Evolutionary conservation across 2,797 vertebrate genomes (phyloP), one percentile per base, ranked within the genome.

Genomic region (Coccyzus lansbergi): DNA sequence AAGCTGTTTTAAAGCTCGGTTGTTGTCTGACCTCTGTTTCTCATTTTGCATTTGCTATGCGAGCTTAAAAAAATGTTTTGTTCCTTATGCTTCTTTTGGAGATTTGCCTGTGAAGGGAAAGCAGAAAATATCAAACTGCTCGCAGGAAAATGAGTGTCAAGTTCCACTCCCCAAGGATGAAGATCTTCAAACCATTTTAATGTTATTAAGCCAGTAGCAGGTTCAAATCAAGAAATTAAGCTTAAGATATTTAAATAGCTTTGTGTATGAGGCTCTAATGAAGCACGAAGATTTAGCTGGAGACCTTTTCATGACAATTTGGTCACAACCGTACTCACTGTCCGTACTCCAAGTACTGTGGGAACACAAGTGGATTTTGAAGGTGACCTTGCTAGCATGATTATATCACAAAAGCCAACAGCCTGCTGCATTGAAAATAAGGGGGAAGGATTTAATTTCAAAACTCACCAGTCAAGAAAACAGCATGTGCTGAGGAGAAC

Each of bases 11-110:
- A 84, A 83, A 87, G 84, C 62, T 46, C 13, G 29, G 34, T 83
- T 68, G 16, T 49, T 71, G 25, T 58, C 64, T 21, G 46, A 84
- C n/a, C 58, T 88, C 92, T 81, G 79, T 52, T 91, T 93, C 82
- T 88, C 55, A 78, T 95, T 93, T 83, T 83, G 49, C 16, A 75
- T 92, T 87, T 78, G 68, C 79, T 88, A 18, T 22, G 65, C 86
- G 74, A 92, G 64, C 19, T 44, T 34, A 36, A 48, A 84, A 93
- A 84, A 89, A 76, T 51, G 55, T 78, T 94, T 91, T 71, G 44
- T 26, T 93, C 69, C 72, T 78, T 81, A 34, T 63, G 63, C 44
- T 91, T 68, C 34, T 67, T 90, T 76, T 91, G 82, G 88, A 93
- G 69, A 59, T 67, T 52, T 90, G 91, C 80, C 86, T 31, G 19